phyloP scores from a whole-genome alignment of 2,797 vertebrate species.

The Microchirus variegatus region DNA sequence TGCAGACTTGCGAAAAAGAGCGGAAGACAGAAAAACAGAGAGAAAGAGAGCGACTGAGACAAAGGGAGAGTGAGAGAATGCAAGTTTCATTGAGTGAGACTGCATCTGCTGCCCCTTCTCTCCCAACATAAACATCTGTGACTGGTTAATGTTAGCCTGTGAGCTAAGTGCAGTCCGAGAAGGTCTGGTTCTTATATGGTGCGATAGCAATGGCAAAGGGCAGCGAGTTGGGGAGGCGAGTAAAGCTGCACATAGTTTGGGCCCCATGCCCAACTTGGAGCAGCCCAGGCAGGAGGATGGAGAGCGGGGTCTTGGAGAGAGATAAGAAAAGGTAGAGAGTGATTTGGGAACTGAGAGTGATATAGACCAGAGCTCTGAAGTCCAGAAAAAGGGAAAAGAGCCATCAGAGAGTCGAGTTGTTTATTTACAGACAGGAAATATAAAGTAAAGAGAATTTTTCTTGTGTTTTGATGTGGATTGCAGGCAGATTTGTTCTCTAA shows the following conservation, averaged over 20 bases:
- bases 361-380: constrained; percentile 79
- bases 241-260: constrained; percentile 64
- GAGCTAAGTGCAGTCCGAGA: constrained; percentile 84
- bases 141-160: constrained; percentile 87
- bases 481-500: constrained; percentile 33
- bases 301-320: constrained; percentile 76
- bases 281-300: constrained; percentile 62
- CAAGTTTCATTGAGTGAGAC: constrained; percentile 83
- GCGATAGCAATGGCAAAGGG: constrained; percentile 84
- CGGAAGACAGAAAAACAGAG: constrained; percentile 61
- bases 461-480: constrained; percentile 34
- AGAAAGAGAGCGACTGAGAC: constrained; percentile 61
- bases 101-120: constrained; percentile 79
- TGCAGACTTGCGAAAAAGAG: constrained; percentile 60
- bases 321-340: constrained; percentile 84
- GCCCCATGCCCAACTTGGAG: constrained; percentile 68
- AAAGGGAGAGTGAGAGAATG: constrained; percentile 72
- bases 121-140: constrained; percentile 82
- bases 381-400: constrained; percentile 68
- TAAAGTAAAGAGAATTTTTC: constrained; percentile 38
- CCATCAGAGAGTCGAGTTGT: constrained; percentile 57
- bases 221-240: constrained; percentile 78
- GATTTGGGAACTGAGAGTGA: constrained; percentile 87
- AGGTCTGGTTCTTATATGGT: constrained; percentile 83
- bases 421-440: constrained; percentile 70